A percentile compares a stretch with the other conserved stretches of the same genome.
These are phyloP conservation scores for Ramphastos sulfuratus DNA, from an alignment of 2,113 vertebrate species.

Conservation along the genomic window DNA sequence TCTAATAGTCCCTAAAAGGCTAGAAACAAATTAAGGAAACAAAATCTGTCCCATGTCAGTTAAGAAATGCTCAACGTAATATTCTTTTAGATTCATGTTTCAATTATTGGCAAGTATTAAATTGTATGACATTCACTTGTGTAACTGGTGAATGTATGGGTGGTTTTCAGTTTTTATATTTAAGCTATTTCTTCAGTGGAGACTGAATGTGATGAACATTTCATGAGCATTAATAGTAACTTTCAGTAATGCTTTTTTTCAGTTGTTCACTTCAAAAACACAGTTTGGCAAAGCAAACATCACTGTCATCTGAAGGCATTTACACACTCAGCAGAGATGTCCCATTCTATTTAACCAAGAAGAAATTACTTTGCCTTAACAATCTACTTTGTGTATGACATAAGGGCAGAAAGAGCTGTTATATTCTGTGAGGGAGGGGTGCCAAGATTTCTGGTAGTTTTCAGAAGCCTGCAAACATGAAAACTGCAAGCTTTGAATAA, in stretches of 20 bases:
- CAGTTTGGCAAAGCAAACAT: background rate
- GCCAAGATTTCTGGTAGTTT: background rate
- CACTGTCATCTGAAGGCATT: background rate
- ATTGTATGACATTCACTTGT: rapidly evolving
- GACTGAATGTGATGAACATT: background rate
- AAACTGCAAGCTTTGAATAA: background rate
- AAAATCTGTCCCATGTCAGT: background rate
- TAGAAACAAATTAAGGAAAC: background rate
- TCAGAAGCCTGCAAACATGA: background rate
- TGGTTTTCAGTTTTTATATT: background rate
- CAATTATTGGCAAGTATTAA: background rate
- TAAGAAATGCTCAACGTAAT: background rate
- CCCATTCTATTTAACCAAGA: background rate
- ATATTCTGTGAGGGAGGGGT: rapidly evolving
- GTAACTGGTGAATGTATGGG: background rate
- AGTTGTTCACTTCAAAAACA: background rate
- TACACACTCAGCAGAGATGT: background rate
- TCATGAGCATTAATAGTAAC: background rate
- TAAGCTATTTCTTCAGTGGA: background rate
- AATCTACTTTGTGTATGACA: background rate
- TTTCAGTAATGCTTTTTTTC: background rate
- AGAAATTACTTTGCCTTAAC: background rate
- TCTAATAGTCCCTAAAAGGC: background rate
- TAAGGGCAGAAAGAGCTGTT: background rate
- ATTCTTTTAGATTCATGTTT: background rate